These are phyloP conservation scores for Drosophila kurseongensis DNA, from an alignment of 1,140 invertebrate genomes.

Conservation along the genomic window DNA sequence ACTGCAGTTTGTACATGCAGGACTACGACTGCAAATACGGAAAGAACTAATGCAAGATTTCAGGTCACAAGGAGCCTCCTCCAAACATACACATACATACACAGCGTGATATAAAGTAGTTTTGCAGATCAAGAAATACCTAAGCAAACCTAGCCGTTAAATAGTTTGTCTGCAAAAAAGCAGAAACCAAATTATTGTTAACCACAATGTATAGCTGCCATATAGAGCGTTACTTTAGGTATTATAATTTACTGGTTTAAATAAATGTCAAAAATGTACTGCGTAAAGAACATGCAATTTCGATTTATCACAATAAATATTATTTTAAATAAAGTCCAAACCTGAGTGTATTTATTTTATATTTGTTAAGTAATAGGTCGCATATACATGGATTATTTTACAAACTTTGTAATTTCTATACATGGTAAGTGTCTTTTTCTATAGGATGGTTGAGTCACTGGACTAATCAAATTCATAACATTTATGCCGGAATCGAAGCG, in stretches of 20 bases:
- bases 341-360: too few relatives aligned
- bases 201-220: slow-evolving; percentile 57
- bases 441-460: too few relatives aligned
- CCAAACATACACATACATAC: slow-evolving; percentile 43
- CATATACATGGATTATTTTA: too few relatives aligned
- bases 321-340: not conserved
- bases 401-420: too few relatives aligned
- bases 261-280: slow-evolving; percentile 45
- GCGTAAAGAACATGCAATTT: slow-evolving; percentile 8
- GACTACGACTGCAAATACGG: slow-evolving; percentile 41
- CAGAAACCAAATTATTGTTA: slow-evolving; percentile 19
- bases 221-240: slow-evolving; percentile 42
- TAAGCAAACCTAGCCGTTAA: slow-evolving; percentile 34
- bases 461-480: too few relatives aligned
- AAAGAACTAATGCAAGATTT: slow-evolving; percentile 23
- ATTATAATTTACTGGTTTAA: slow-evolving; percentile 12
- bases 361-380: too few relatives aligned
- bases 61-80: slow-evolving; percentile 7
- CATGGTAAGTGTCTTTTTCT: too few relatives aligned
- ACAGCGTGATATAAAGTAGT: slow-evolving; percentile 69
- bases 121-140: slow-evolving; percentile 41
- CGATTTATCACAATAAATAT: slow-evolving; percentile 17
- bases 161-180: slow-evolving; percentile 22
- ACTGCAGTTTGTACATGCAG: slow-evolving; percentile 67
- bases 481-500: slow-evolving; percentile 55